Conservation (phyloP, 2,113 vertebrate species). For the Tursiops truncatus region DNA sequence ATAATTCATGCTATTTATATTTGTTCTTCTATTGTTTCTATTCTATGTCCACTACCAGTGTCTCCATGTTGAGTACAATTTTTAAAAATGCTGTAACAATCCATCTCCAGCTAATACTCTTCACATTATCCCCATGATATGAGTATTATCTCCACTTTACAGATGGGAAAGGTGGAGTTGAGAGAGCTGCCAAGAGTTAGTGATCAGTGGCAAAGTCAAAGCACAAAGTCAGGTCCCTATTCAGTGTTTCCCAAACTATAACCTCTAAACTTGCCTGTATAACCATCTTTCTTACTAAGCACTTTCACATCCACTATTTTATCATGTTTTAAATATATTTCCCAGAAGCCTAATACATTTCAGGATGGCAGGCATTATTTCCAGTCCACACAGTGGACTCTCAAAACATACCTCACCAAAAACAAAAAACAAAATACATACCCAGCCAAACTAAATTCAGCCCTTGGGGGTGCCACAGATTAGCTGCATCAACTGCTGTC, state of each 20-base stretch:
- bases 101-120: constrained; percentile 5
- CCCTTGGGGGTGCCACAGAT: not conserved
- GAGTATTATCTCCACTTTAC: not conserved
- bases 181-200: not conserved
- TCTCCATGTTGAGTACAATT: not conserved
- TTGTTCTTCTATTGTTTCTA: not conserved
- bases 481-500: not conserved
- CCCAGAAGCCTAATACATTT: not conserved
- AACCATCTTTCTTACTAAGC: not conserved
- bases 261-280: not conserved
- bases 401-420: not conserved
- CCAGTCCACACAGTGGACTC: not conserved
- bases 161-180: not conserved
- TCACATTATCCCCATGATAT: not conserved
- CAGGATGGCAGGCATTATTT: not conserved
- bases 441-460: not conserved
- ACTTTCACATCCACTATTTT: not conserved
- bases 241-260: fast-evolving
- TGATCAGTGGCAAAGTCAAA: not conserved
- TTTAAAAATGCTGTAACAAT: not conserved
- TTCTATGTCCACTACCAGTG: not conserved
- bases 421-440: not conserved
- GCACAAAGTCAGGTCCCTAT: not conserved
- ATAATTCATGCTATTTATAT: not conserved
- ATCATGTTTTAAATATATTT: not conserved